These are phyloP conservation scores for Rhynchonycteris naso DNA, from an alignment of 2,797 vertebrate species.

Conservation along the genomic window DNA sequence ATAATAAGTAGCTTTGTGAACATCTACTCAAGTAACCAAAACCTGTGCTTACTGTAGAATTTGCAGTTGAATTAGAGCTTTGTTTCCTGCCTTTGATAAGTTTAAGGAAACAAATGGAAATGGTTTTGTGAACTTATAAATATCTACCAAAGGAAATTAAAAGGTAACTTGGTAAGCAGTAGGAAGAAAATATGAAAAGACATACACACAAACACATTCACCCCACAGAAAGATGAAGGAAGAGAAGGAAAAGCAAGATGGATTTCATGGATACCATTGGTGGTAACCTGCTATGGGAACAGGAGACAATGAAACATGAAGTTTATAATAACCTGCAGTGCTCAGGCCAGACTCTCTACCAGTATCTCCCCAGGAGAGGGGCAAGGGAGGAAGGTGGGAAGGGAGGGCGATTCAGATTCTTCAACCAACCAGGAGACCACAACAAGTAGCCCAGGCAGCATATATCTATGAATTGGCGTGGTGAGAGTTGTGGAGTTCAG, in stretches of 20 bases:
- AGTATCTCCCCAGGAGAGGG: not conserved
- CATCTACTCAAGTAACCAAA: conserved; percentile 71
- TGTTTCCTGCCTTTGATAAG: conserved; percentile 69
- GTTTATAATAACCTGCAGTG: not conserved
- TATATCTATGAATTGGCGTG: not conserved
- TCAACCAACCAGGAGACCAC: not conserved
- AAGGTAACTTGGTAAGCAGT: conserved; percentile 7
- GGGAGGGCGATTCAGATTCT: too few species aligned
- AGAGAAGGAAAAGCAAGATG: not conserved
- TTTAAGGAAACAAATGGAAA: conserved; percentile 79
- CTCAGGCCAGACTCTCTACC: not conserved
- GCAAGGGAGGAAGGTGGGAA: not conserved
- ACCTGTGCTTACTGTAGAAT: conserved; percentile 66
- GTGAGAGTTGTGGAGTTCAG: not conserved
- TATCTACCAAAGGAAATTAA: conserved; percentile 47
- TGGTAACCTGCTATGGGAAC: not conserved
- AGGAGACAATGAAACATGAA: not conserved
- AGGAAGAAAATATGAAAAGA: not conserved
- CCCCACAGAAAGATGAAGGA: not conserved
- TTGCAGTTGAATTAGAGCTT: conserved; percentile 71
- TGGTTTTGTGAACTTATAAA: conserved; percentile 87
- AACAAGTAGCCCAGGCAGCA: not conserved
- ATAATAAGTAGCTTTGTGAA: conserved; percentile 69
- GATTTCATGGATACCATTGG: conserved; percentile 9
- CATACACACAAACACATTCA: not conserved